Base-by-base conservation (phyloP, 2,797 vertebrate genomes). In the Buphagus erythrorhynchus region DNA sequence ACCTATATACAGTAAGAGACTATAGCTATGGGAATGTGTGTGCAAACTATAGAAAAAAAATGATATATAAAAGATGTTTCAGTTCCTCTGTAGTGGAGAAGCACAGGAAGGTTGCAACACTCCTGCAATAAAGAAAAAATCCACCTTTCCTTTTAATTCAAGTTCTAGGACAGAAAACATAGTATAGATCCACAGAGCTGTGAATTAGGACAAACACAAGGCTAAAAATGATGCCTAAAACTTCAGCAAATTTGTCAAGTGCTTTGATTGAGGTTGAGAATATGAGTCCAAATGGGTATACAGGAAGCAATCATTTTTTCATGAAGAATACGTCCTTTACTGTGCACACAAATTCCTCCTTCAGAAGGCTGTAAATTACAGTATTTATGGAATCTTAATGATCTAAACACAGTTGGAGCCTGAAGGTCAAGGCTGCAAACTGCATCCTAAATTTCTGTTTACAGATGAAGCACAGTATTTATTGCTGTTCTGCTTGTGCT, bases 361-460 rank as follows among this genome's bases (percentile, higher is more conserved):
- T 96, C 92, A 94, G 95, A 97, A 97, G 88, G 92, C 73, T 90
- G 54, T 97, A 97, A 97, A 98, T 98, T 97, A 96, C 81, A 96
- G 96, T 97, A 95, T 96, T 98, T 97, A 97, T 97, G 93, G 92
- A 96, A 96, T 97, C 95, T 96, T 98, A 96, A 97, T 97, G 97
- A 97, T 97, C 87, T 96, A 97, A 98, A 97, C 97, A 97, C 92
- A 97, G 86, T 97, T 97, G 97, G 88, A 97, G 94, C 98, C 98
- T 98, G 97, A 99, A 99, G 98, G 98, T 98, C 98, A 98, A 96
- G 95, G 95, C 95, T 98, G 96, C 93, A 98, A 97, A 96, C 93
- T 96, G 88, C 91, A 97, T 97, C 96, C 97, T 97, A 95, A 96
- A 97, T 97, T 97, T 96, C 97, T 98, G 93, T 98, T 98, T 98